Conservation (phyloP, 2,113 vertebrate genomes). For the Crocuta crocuta region DNA sequence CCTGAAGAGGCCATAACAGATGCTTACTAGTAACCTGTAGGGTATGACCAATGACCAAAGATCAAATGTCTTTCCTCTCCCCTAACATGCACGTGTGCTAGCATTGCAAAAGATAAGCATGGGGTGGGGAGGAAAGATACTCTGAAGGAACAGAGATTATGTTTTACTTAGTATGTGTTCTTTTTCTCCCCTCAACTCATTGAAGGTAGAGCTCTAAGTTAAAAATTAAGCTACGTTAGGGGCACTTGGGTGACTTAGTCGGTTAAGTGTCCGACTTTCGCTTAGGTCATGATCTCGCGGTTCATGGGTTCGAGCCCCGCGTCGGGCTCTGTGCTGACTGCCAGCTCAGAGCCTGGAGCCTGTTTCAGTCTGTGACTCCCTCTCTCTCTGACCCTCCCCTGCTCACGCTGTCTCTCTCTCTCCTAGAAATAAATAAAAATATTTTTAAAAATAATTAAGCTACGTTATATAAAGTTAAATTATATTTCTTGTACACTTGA, state of each 20-base stretch:
- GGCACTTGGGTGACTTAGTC: too few relatives aligned
- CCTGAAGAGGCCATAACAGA: not conserved
- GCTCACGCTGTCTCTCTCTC: too few relatives aligned
- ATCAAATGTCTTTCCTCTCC: not conserved
- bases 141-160: not conserved
- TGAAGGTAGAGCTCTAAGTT: not conserved
- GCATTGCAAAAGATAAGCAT: not conserved
- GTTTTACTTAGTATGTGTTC: not conserved
- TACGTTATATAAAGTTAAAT: not conserved
- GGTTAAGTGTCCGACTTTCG: too few relatives aligned
- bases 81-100: not conserved
- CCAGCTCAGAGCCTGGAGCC: too few relatives aligned
- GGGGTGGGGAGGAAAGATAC: not conserved
- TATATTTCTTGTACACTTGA: not conserved
- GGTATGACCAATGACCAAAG: not conserved
- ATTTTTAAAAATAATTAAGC: not conserved
- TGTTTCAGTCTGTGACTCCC: too few relatives aligned
- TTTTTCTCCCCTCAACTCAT: not conserved
- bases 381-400: too few relatives aligned
- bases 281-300: too few relatives aligned
- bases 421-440: too few relatives aligned
- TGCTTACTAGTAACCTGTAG: not conserved
- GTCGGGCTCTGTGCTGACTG: too few relatives aligned
- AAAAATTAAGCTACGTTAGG: conserved; percentile 31
- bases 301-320: too few relatives aligned